Evolutionary conservation across 2,888 invertebrate species (phyloP), one percentile per base, ranked within the genome.

Genomic region (Acrobasis suavella): DNA sequence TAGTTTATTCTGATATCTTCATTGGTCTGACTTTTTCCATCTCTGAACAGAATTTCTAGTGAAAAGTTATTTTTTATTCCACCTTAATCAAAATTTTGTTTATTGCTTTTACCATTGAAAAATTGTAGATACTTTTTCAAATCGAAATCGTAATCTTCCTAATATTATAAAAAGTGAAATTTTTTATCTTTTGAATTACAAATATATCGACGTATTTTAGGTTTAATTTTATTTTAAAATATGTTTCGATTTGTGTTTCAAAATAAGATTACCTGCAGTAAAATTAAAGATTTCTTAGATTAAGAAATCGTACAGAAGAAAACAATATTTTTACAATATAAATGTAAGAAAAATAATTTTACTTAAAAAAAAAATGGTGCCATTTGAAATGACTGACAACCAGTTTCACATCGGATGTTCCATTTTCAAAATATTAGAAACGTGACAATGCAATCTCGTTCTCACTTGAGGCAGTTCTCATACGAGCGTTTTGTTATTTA

Each of bases 401-500:
- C 14, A 46, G 10, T 56, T 56, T 42, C 8, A 32, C 32, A 32
- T 32, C 7, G 32, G 56, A 56, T 42, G 60, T 64, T 59, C 65
- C 62, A 62, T 65, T 66, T 66, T 67, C 51, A 59, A 62, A 67
- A 68, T 59, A 50, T 64, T 55, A 54, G 58, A 62, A 42, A 54
- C 69, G 68, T 68, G 70, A 67, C 69, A 60, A 32, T 58, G 66
- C 65, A 64, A 64, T 65, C 64, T 62, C 62, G 42, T 16, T 17
- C 56, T 42, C 56, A 56, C 56, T 56, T 56, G 46, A 68, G 68
- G 64, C 65, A 67, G 65, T 69, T 75, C 73, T 72, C 75, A 69
- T 73, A 71, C 71, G 5, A 32, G 67, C 73, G 69, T 77, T 82
- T 82, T 74, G 79, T 77, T 78, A 76, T 74, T 79, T 81, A 80